phyloP scores from a whole-genome alignment of 2,888 invertebrate species.

The Pegoplata infirma region DNA sequence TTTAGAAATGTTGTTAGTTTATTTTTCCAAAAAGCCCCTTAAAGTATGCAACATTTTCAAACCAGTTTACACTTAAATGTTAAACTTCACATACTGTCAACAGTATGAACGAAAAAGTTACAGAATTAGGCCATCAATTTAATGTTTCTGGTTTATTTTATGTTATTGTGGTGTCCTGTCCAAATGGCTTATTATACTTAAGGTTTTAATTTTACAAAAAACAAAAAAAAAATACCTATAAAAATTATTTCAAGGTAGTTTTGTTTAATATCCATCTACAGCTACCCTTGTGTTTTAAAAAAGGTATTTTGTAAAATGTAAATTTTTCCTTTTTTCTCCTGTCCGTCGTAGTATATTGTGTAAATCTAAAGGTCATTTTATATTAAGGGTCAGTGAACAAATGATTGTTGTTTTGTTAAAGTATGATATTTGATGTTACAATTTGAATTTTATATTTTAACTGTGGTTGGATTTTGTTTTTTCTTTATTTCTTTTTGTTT shows the following conservation, averaged over 20 bases:
- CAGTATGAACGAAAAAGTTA: too few relatives aligned
- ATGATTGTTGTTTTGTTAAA: slow-evolving; percentile 16
- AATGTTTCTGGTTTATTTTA: too few relatives aligned
- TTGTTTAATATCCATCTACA: too few relatives aligned
- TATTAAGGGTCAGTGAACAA: slow-evolving; percentile 40
- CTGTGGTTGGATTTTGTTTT: neutral
- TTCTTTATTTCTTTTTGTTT: neutral
- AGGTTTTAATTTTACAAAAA: neutral
- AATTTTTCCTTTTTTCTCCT: neutral
- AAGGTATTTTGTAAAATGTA: neutral
- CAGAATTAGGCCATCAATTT: too few relatives aligned
- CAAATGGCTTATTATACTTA: slow-evolving; percentile 20
- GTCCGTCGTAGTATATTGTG: slow-evolving; percentile 43
- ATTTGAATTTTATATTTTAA: slow-evolving; percentile 1
- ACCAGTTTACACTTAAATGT: too few relatives aligned
- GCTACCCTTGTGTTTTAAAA: neutral
- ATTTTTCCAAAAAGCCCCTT: too few relatives aligned
- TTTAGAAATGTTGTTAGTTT: too few relatives aligned
- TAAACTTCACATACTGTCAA: too few relatives aligned
- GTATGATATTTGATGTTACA: slow-evolving; percentile 31
- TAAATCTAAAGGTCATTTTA: slow-evolving; percentile 72
- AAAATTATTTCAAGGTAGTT: neutral
- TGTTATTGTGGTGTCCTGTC: neutral
- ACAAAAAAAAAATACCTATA: neutral
- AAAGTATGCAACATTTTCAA: too few relatives aligned